Evolutionary conservation across 2,113 vertebrate genomes (phyloP).

Genomic region (Dolichallabes microphthalmus): DNA sequence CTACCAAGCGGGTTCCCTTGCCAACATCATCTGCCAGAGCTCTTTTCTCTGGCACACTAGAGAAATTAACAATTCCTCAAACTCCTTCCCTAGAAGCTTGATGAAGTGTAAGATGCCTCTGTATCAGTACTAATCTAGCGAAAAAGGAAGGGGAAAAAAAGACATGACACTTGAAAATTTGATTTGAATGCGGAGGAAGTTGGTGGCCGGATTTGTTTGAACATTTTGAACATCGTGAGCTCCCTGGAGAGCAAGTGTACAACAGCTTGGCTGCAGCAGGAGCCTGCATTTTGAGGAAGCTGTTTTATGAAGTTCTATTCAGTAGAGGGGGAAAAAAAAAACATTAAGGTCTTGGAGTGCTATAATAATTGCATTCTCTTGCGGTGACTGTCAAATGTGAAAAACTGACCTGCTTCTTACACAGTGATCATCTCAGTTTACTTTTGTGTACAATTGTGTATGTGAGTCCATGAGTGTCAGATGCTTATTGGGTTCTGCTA

Average conservation of each 20-base stretch:
- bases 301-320: constrained; percentile 18
- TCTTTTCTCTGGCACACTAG: constrained; percentile 7
- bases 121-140: constrained; percentile 52
- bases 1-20: constrained; percentile 63
- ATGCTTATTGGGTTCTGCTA: neutral
- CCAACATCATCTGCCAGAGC: constrained; percentile 31
- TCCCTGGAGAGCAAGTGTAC: constrained; percentile 19
- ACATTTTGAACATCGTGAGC: neutral
- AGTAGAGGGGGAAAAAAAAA: neutral
- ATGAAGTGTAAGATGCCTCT: constrained; percentile 49
- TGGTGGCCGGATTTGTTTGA: neutral
- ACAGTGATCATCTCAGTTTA: neutral
- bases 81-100: constrained; percentile 45
- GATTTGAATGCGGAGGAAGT: neutral
- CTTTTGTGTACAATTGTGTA: neutral
- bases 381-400: neutral
- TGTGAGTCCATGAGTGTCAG: neutral
- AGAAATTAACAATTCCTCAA: constrained; percentile 31
- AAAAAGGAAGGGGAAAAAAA: neutral
- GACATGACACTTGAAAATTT: neutral
- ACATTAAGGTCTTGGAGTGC: neutral
- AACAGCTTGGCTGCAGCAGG: constrained; percentile 13
- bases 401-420: constrained; percentile 1
- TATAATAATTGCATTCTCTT: neutral
- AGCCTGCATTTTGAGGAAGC: constrained; percentile 10